Percentiles rank a stretch among this genome's conserved stretches.
Evolutionary conservation across 1,140 invertebrate species (phyloP).

Genomic region (Drosophila triauraria): DNA sequence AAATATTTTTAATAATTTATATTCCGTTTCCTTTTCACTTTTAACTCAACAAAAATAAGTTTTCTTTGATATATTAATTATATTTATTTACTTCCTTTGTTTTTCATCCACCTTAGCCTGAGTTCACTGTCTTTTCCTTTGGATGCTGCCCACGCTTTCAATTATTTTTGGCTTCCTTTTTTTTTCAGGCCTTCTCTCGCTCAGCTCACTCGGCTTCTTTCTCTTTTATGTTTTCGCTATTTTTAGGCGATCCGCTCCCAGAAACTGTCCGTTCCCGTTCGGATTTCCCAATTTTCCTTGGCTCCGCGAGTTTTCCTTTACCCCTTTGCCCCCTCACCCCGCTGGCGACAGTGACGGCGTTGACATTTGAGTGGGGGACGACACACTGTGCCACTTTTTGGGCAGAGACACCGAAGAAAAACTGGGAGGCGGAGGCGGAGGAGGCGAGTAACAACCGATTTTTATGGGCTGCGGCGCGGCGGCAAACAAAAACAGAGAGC

Average conservation of each 20-base stretch:
- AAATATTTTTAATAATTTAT: no score
- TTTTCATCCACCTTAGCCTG: neutral
- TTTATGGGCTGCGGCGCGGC: conserved; percentile 11
- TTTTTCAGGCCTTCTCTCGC: conserved; percentile 26
- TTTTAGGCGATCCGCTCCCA: conserved; percentile 56
- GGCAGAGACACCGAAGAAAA: conserved; percentile 11
- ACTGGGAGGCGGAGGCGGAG: no score
- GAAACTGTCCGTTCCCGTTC: conserved; percentile 18
- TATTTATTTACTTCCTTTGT: neutral
- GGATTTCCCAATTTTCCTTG: conserved; percentile 30
- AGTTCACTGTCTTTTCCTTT: conserved; percentile 31
- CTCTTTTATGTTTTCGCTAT: conserved; percentile 54
- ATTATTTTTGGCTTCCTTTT: conserved; percentile 46
- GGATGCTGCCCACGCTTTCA: conserved; percentile 55
- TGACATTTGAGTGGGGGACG: conserved; percentile 40
- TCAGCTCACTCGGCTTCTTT: conserved; percentile 6
- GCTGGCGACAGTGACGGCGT: neutral
- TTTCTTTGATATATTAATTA: neutral
- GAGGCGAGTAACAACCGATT: neutral
- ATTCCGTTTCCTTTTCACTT: no score
- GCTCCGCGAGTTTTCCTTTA: neutral
- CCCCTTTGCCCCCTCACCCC: neutral
- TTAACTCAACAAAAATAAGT: no score
- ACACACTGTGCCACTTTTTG: conserved; percentile 57
- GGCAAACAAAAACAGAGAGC: conserved; percentile 17